Evolutionary conservation across 92 coral and sea anemone species (phyloP), one percentile per base, ranked within the genome.

Genomic region (Pocillopora meandrina): DNA sequence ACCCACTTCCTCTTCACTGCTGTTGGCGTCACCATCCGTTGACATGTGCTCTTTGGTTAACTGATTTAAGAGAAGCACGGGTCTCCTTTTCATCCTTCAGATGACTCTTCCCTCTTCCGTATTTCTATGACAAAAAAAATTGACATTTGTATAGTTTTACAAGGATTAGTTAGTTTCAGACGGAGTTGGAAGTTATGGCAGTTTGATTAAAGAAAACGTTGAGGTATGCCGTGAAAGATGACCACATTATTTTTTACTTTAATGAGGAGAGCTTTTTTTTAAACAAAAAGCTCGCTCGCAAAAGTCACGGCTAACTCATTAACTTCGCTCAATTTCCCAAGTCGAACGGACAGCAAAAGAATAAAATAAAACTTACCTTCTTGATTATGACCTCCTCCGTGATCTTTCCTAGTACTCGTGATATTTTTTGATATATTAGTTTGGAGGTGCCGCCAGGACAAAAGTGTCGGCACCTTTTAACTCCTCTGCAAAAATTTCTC

Each of bases 321-420:
- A 42, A 42, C 49, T 42, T 42, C 49, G 49, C 49, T 42, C 49
- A 1, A 42, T 42, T 42, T 42, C 49, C 49, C 7, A 2, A 6
- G 49, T 42, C 49, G 49, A 42, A 42, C 3, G 49, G 49, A 42
- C 7, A 42, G 49, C 49, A 42, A 42, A 42, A 42, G 4, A 6
- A 42, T 23, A 23, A 23, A 23, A 42, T 2, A 42, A 42, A 42
- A 42, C 49, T 42, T 42, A 42, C 49, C 49, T 63, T 84, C 52
- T 56, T 59, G 19, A 34, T 56, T 23, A 35, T 84, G 9, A 75
- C 19, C 2, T 72, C 75, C 14, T 64, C 82, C 2, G 80, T 84
- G 19, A 84, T 67, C 42, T 75, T 84, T 1, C 87, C 87, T 13
- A 47, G 34, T 19, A 82, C 87, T 82, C 86, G 36, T 82, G 78